Evolutionary conservation across 1,140 invertebrate species (phyloP).

Genomic region (Palaemon carinicauda): DNA sequence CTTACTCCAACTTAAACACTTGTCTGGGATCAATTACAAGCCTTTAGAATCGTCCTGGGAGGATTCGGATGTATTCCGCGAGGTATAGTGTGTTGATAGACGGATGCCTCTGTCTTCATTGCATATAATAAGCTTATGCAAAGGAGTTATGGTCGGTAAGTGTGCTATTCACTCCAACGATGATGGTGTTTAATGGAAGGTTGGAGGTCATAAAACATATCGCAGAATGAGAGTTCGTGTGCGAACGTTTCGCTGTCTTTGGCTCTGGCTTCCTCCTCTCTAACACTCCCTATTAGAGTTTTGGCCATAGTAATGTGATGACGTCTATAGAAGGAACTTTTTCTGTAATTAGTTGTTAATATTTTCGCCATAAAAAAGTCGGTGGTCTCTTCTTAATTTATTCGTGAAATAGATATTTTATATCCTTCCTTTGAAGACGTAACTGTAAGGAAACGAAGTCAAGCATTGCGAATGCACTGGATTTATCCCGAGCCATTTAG

Average conservation of each 20-base stretch:
- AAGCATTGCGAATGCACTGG: constrained; percentile 36
- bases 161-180: constrained; percentile 37
- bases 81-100: constrained; percentile 56
- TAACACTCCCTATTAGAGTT: background rate
- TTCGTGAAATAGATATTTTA: background rate
- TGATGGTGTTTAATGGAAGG: constrained; percentile 54
- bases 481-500: constrained; percentile 35
- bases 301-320: background rate
- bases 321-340: no score
- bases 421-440: no score
- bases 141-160: constrained; percentile 40
- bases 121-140: constrained; percentile 52
- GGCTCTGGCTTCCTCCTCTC: constrained; percentile 23
- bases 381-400: no score
- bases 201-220: constrained; percentile 51
- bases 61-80: constrained; percentile 45
- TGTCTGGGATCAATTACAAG: constrained; percentile 43
- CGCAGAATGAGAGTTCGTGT: constrained; percentile 52
- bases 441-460: constrained; percentile 6
- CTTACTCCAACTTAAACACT: constrained; percentile 48
- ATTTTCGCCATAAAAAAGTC: no score
- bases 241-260: background rate
- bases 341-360: no score
- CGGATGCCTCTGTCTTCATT: constrained; percentile 55
- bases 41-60: constrained; percentile 42